Evolutionary conservation across 2,113 vertebrate genomes (phyloP).

Genomic region (western clawed frog (Xenopus tropicalis)): DNA sequence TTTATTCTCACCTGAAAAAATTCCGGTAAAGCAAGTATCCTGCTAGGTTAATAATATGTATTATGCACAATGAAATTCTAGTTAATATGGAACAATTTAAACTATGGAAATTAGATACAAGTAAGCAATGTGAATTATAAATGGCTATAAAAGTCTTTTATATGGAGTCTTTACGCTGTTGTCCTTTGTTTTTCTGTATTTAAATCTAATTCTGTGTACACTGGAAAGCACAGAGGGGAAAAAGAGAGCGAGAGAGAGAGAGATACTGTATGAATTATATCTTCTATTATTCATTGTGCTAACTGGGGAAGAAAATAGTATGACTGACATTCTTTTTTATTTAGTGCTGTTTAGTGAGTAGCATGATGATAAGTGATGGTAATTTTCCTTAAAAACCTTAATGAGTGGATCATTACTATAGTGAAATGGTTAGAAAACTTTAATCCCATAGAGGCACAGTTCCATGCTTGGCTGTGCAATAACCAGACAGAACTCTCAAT

Average conservation of each 20-base stretch:
- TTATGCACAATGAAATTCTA: too few species aligned
- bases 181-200: conserved; percentile 12
- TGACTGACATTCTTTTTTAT: conserved; percentile 60
- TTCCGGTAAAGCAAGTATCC: too few species aligned
- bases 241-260: conserved; percentile 18
- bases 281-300: conserved; percentile 52
- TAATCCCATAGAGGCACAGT: conserved; percentile 69
- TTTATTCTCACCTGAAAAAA: too few species aligned
- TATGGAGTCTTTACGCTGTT: neutral
- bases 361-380: conserved; percentile 64
- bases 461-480: conserved; percentile 79
- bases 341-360: conserved; percentile 63
- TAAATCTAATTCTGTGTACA: conserved; percentile 16
- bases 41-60: too few species aligned
- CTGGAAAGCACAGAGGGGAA: conserved; percentile 1
- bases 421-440: conserved; percentile 76
- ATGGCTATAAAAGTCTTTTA: too few species aligned
- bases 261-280: conserved; percentile 42
- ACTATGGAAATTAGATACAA: too few species aligned
- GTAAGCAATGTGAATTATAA: too few species aligned
- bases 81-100: too few species aligned
- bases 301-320: conserved; percentile 45
- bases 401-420: conserved; percentile 75
- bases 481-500: conserved; percentile 71
- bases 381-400: conserved; percentile 80